Evolutionary conservation across 2,888 invertebrate species (phyloP).

Genomic region (Nemotelus nigrinus): DNA sequence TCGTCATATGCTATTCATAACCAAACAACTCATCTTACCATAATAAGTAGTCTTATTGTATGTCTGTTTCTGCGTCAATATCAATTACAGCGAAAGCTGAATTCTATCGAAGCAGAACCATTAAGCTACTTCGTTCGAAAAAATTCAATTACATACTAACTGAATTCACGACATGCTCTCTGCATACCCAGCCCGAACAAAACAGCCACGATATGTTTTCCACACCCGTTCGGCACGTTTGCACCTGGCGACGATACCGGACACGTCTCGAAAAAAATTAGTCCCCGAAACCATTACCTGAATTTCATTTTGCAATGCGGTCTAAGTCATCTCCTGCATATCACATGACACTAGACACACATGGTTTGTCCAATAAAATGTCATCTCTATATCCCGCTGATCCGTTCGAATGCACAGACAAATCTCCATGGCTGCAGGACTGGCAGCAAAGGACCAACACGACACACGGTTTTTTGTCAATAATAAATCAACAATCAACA

Average conservation of each 20-base stretch:
- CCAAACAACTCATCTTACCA: too few relatives aligned
- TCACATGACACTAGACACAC: conserved; percentile 4
- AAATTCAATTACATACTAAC: too few relatives aligned
- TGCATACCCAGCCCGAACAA: conserved; percentile 30
- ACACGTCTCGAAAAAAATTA: neutral
- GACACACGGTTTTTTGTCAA: conserved; percentile 10
- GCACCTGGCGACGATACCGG: conserved; percentile 2
- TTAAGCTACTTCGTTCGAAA: too few relatives aligned
- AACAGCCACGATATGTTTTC: neutral
- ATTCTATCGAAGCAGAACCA: too few relatives aligned
- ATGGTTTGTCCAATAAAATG: neutral
- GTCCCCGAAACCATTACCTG: neutral
- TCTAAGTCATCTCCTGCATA: conserved; percentile 14
- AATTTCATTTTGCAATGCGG: conserved; percentile 5
- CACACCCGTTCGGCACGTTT: neutral
- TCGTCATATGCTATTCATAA: too few relatives aligned
- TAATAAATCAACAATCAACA: conserved; percentile 22
- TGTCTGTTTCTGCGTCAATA: too few relatives aligned
- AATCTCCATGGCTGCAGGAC: neutral
- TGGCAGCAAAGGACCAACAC: neutral
- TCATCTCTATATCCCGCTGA: conserved; percentile 19
- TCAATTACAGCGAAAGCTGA: too few relatives aligned
- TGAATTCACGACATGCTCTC: neutral
- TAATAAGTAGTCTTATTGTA: too few relatives aligned
- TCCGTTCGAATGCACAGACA: neutral